Conservation (phyloP, 2,113 vertebrate species). For the Diadophis punctatus region DNA sequence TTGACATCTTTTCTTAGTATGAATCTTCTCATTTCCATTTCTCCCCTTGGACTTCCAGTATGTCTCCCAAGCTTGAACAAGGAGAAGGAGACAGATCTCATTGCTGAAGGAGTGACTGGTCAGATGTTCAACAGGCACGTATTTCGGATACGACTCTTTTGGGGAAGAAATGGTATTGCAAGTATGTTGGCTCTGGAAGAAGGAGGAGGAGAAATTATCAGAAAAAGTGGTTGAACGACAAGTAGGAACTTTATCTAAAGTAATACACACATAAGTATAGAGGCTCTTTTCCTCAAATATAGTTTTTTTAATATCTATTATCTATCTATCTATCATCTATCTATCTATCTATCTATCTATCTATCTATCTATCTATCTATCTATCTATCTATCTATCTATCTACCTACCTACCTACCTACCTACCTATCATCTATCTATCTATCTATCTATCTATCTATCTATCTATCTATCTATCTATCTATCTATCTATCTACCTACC, state of each 20-base stretch:
- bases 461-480: background rate
- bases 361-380: no score
- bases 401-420: no score
- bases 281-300: background rate
- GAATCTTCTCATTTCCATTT: background rate
- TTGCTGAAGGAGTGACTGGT: background rate
- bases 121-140: slow-evolving; percentile 8
- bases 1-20: background rate
- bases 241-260: background rate
- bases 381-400: no score
- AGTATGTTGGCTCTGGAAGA: slow-evolving; percentile 40
- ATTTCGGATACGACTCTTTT: slow-evolving; percentile 79
- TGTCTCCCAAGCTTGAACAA: background rate
- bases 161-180: slow-evolving; percentile 53
- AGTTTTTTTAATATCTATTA: no score
- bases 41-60: background rate
- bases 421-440: no score
- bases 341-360: background rate
- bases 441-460: background rate
- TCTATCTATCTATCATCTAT: background rate
- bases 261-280: background rate
- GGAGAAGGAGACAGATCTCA: background rate
- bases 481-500: no score
- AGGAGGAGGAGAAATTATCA: background rate
- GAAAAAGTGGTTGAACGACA: background rate